These are phyloP conservation scores for Platichthys stellatus DNA, from an alignment of 2,113 vertebrate genomes.

Conservation along the genomic window DNA sequence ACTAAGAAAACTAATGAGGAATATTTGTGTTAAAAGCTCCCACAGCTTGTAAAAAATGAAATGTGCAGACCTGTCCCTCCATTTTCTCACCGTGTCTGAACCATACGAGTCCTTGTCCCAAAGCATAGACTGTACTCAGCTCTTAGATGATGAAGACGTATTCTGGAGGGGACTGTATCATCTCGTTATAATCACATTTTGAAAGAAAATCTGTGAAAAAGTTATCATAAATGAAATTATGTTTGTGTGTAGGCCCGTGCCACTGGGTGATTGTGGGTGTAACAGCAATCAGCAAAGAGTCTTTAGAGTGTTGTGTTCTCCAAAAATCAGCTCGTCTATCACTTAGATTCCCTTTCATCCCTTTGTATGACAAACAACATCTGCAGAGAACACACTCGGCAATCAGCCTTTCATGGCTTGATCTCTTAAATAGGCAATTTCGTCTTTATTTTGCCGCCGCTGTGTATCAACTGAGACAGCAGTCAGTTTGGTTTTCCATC, in stretches of 20 bases:
- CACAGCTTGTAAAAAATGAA: not conserved
- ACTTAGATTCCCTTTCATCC: conserved; percentile 47
- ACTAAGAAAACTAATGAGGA: conserved; percentile 1
- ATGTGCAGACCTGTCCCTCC: not conserved
- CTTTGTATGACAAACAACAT: conserved; percentile 60
- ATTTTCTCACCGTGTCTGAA: not conserved
- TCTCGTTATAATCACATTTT: conserved; percentile 10
- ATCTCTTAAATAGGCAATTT: conserved; percentile 62
- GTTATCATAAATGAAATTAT: conserved; percentile 20
- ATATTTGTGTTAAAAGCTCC: not conserved
- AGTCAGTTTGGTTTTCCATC: conserved; percentile 64
- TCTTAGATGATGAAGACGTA: not conserved
- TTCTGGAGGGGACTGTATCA: not conserved
- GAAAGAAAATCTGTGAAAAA: not conserved
- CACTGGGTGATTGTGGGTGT: conserved; percentile 48
- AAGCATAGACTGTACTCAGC: not conserved
- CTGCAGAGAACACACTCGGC: conserved; percentile 53
- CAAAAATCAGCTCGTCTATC: conserved; percentile 53
- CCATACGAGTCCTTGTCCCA: not conserved
- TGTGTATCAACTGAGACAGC: conserved; percentile 41
- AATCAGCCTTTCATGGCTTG: conserved; percentile 70
- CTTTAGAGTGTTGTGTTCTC: conserved; percentile 51
- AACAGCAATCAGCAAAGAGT: conserved; percentile 63
- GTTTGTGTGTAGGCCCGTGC: conserved; percentile 17
- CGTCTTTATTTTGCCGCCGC: conserved; percentile 47